Evolutionary conservation across 1,140 invertebrate genomes (phyloP).

Genomic region (Cotesia glomerata): DNA sequence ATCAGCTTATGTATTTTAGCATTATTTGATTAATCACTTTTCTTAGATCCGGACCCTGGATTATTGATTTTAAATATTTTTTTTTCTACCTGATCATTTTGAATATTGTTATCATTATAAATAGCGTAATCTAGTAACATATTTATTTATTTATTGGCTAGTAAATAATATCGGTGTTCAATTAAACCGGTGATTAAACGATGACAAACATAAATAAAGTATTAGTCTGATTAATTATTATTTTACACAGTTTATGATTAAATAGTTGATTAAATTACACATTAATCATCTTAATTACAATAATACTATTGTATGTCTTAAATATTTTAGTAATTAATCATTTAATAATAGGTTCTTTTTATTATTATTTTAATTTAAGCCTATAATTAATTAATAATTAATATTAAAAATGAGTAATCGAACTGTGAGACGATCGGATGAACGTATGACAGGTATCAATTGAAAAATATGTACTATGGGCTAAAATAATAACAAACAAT

Average conservation of each 20-base stretch:
- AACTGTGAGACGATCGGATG: neutral
- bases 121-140: neutral
- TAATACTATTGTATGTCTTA: too few species aligned
- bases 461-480: neutral
- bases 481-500: neutral
- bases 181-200: neutral
- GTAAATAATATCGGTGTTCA: neutral
- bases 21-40: neutral
- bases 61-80: neutral
- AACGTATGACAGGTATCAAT: neutral
- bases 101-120: neutral
- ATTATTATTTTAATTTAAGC: neutral
- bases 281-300: too few species aligned
- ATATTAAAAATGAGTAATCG: neutral
- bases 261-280: too few species aligned
- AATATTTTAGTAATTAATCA: neutral
- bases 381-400: neutral
- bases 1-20: neutral
- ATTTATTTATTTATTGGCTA: constrained; percentile 15
- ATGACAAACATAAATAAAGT: neutral
- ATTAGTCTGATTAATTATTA: neutral
- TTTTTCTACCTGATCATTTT: neutral
- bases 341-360: neutral
- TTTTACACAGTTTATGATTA: neutral
- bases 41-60: neutral